Conservation (phyloP, 1,140 invertebrate species). For the Drosophila bocqueti region DNA sequence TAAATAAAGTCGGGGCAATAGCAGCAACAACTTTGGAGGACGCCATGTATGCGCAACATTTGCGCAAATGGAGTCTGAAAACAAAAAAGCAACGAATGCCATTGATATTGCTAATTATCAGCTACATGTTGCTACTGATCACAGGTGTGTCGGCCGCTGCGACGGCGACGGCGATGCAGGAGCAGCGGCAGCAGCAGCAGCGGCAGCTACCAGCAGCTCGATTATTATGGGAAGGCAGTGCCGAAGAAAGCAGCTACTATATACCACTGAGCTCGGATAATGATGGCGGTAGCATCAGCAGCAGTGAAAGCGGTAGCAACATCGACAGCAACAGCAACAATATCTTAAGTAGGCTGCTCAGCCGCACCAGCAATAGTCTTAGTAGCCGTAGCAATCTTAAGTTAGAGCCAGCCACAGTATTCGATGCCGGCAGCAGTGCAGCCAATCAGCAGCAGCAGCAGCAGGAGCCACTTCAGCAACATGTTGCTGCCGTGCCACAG, state of each 20-base stretch:
- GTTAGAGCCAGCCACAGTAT: slow-evolving; percentile 75
- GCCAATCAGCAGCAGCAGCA: slow-evolving; percentile 46
- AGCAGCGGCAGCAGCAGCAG: slow-evolving; percentile 27
- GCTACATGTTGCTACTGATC: slow-evolving; percentile 80
- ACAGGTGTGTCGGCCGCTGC: slow-evolving; percentile 62
- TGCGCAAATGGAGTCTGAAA: slow-evolving; percentile 85
- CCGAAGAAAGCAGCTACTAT: slow-evolving; percentile 73
- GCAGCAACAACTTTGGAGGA: slow-evolving; percentile 79
- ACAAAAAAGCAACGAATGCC: slow-evolving; percentile 85
- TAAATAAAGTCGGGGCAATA: slow-evolving; percentile 79
- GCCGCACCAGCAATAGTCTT: slow-evolving; percentile 74
- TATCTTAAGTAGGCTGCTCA: slow-evolving; percentile 70
- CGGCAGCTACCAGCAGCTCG: slow-evolving; percentile 43
- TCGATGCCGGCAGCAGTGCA: slow-evolving; percentile 60
- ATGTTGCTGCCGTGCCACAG: slow-evolving; percentile 44
- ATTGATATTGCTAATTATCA: slow-evolving; percentile 81
- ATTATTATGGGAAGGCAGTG: slow-evolving; percentile 64
- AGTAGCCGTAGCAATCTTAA: slow-evolving; percentile 76
- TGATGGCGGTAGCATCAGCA: slow-evolving; percentile 60
- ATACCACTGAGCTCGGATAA: slow-evolving; percentile 70
- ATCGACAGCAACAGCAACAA: slow-evolving; percentile 66
- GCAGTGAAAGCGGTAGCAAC: slow-evolving; percentile 43
- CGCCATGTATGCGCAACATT: slow-evolving; percentile 85
- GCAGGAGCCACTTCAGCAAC: slow-evolving; percentile 27
- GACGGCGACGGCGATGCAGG: slow-evolving; percentile 19